Evolutionary conservation across 2,113 vertebrate genomes (phyloP), one percentile per base, ranked within the genome.

Genomic region (Colinus virginianus): DNA sequence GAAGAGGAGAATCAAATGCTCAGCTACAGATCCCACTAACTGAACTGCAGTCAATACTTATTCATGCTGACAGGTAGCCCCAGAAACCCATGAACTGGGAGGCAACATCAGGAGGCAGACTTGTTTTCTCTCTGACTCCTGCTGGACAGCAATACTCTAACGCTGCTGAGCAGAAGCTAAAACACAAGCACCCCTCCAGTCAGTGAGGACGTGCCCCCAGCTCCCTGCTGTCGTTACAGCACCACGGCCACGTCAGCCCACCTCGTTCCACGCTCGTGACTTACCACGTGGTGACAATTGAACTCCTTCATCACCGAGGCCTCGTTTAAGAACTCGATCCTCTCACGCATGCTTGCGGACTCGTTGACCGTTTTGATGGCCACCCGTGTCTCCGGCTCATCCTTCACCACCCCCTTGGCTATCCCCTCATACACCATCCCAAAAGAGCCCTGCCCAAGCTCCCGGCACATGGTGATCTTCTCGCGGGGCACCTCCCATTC

Each of bases 241-340:
- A 42, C 28, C 66, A 8, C 0, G 5, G 71, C 30, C 42, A 30
- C 8, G 2, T 9, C 58, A n/a, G 30, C 9, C 53, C 49, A 20
- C 72, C 69, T 32, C 1, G 0, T 30, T 16, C 23, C 51, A 3
- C 3, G 36, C 21, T 13, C 19, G 4, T 18, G 45, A 94, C 98
- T 98, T 97, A 99, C 99, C 98, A 99, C 99, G 4, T 99, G 99
- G 96, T 99, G 99, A 97, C 99, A 99, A 94, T 99, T 99, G 97
- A 99, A 99, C 96, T 99, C 99, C 97, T 99, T 99, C 99, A 99
- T 99, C 97, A 99, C 99, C 0, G 99, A 99, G 21, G 99, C 99
- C 97, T 99, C 99, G 0, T 99, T 99, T 94, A 99, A 96, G 96
- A 99, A 99, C 96, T 99, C 99, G 0, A 99, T 99, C 90, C 99